Evolutionary conservation across 2,797 vertebrate genomes (phyloP), one percentile per base, ranked within the genome.

Genomic region (Xerus rutilus): DNA sequence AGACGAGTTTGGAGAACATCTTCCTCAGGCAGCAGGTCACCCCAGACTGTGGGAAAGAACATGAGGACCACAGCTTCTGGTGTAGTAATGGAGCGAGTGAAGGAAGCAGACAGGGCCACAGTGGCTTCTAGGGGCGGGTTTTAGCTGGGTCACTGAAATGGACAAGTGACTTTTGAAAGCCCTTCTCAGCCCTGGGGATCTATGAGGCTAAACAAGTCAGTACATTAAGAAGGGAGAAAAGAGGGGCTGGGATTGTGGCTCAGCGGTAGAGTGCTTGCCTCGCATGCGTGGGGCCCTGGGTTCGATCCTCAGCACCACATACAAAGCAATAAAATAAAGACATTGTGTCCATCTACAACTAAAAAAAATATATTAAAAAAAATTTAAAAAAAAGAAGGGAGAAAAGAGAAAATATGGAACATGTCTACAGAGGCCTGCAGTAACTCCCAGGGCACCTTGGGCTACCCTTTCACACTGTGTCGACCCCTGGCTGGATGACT

Each of bases 381-480:
- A 49, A 49, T 13, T 11, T 2, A 49, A 49, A 49, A 49, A 49
- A 49, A 49, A 49, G 57, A 69, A 88, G 74, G 52, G n/a, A n/a
- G 39, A 39, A 39, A 18, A n/a, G n/a, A 59, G 91, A 81, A 35
- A 62, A 49, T 9, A 45, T 35, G 3, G 76, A n/a, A 8, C 6
- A 9, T 1, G 35, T 72, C 92, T 39, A 7, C 32, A 45, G 76
- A 74, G 57, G 39, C 45, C 84, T 3, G 3, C 17, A 10, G 10
- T n/a, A 54, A 79, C 25, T 30, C 49, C n/a, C 49, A 69, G 57
- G 25, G 17, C 49, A 83, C 47, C 47, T 11, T 35, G 39, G 39
- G 12, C 32, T 0, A 0, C 57, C 43, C 23, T n/a, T 52, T 35
- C 47, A 28, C 4, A 17, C 43, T 2, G 0, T 45, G 5, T 62